These are phyloP conservation scores for Glandiceps talaboti DNA, from an alignment of 53 echinoderm and acorn worm genomes.

Conservation along the genomic window DNA sequence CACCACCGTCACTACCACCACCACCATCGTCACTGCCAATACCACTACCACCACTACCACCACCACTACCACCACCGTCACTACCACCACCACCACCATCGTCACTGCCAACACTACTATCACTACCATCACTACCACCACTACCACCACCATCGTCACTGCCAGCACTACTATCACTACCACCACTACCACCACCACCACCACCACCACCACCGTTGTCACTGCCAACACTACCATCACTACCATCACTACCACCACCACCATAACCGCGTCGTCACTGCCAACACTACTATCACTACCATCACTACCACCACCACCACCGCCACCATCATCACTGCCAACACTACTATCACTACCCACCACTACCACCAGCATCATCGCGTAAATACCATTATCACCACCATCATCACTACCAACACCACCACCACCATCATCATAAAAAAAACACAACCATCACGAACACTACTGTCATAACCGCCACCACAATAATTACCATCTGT, in stretches of 20 bases:
- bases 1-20: background rate
- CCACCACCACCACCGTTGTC: constrained; percentile 2
- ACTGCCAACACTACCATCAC: background rate
- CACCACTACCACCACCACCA: constrained; percentile 13
- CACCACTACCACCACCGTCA: constrained; percentile 15
- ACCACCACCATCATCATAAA: background rate
- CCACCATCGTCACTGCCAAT: background rate
- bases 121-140: constrained; percentile 2
- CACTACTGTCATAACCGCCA: too few species aligned
- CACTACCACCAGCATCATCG: background rate
- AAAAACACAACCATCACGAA: background rate
- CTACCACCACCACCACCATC: constrained; percentile 14
- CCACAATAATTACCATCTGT: too few species aligned
- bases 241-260: constrained; percentile 9
- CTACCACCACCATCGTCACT: constrained; percentile 14
- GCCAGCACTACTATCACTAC: constrained; percentile 9
- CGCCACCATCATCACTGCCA: background rate
- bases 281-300: background rate
- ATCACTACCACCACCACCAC: background rate
- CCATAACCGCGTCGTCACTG: background rate
- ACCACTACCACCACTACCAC: constrained; percentile 1
- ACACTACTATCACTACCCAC: background rate
- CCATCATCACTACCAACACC: background rate
- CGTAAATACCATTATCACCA: background rate
- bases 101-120: constrained; percentile 12